phyloP scores from a whole-genome alignment of 2,888 invertebrate species.

The Dynastes maya region DNA sequence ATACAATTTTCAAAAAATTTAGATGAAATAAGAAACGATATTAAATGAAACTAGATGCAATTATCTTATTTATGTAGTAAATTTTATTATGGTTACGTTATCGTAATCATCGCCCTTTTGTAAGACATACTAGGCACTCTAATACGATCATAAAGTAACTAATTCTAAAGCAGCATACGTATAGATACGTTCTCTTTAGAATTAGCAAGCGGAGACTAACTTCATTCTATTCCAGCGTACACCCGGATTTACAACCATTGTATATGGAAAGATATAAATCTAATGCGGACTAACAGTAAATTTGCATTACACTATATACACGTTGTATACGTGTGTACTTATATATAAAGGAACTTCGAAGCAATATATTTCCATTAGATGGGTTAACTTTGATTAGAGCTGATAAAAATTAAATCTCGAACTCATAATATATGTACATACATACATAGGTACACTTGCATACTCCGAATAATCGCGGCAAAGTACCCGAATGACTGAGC shows the following conservation, averaged over 20 bases:
- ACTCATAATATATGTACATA: constrained; percentile 16
- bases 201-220: constrained; percentile 7
- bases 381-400: constrained; percentile 34
- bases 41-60: no score
- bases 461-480: constrained; percentile 10
- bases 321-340: no score
- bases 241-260: constrained; percentile 21
- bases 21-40: no score
- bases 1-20: no score
- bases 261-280: constrained; percentile 23
- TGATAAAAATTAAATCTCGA: constrained; percentile 30
- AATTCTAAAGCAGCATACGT: no score
- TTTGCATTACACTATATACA: constrained; percentile 17
- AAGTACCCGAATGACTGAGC: constrained; percentile 14
- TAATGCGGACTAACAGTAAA: constrained; percentile 32
- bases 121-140: no score
- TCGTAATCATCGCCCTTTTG: no score
- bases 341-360: background rate
- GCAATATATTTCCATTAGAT: constrained; percentile 35
- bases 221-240: constrained; percentile 4
- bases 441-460: background rate
- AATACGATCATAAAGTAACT: no score
- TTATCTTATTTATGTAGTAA: no score
- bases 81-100: no score
- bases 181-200: background rate